These are phyloP conservation scores for Procambarus virginalis DNA, from an alignment of 1,140 invertebrate genomes.

Conservation along the genomic window DNA sequence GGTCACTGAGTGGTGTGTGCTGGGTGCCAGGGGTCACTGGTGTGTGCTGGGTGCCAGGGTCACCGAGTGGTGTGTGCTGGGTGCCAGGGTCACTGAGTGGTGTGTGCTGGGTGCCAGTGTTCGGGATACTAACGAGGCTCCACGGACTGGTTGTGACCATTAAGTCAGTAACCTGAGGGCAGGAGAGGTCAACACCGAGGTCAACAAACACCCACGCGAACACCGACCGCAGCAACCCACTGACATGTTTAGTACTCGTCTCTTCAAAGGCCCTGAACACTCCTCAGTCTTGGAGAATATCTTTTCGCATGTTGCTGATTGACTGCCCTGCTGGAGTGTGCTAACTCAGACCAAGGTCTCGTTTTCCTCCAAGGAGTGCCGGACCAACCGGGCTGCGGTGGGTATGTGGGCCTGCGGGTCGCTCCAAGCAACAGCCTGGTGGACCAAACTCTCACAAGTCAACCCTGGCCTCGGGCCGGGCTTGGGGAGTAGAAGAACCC, in stretches of 20 bases:
- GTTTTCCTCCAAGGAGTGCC: too few species aligned
- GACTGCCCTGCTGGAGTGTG: neutral
- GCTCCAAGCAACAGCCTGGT: too few species aligned
- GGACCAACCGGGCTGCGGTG: too few species aligned
- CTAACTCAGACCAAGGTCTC: too few species aligned
- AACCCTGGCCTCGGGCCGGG: too few species aligned
- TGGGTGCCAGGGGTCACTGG: neutral
- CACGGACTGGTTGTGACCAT: neutral
- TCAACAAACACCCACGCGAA: neutral
- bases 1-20: neutral
- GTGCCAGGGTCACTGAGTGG: neutral
- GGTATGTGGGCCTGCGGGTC: too few species aligned
- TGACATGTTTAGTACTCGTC: neutral
- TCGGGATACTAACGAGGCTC: neutral
- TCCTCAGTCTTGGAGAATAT: neutral
- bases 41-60: neutral
- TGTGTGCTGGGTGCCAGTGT: neutral
- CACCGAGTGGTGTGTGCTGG: neutral
- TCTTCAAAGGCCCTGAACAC: neutral
- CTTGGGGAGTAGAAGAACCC: too few species aligned
- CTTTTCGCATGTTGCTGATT: neutral
- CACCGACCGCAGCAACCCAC: neutral
- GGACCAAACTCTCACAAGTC: too few species aligned
- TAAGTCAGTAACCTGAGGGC: neutral
- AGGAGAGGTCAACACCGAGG: neutral